A percentile compares a stretch with the other conserved stretches of the same genome.
These are phyloP conservation scores for Eutolmus rufibarbis DNA, from an alignment of 2,888 invertebrate species.

Conservation along the genomic window DNA sequence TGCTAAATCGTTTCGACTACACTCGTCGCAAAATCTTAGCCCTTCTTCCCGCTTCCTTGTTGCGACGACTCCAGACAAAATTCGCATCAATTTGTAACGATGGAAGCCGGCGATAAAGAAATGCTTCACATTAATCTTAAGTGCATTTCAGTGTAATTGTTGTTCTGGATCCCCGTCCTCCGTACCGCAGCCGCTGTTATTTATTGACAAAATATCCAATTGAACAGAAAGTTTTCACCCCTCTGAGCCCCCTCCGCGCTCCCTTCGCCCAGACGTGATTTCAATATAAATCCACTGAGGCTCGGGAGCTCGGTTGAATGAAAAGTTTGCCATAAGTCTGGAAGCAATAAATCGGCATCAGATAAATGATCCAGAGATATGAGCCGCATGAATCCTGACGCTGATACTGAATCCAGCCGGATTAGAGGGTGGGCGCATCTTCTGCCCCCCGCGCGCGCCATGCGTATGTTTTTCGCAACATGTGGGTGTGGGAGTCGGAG, in stretches of 20 bases:
- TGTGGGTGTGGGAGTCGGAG: background rate
- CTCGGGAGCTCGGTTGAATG: conserved; percentile 1
- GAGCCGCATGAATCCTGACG: conserved; percentile 31
- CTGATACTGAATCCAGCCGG: background rate
- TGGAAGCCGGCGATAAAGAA: background rate
- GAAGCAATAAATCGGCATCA: conserved; percentile 38
- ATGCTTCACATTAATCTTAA: background rate
- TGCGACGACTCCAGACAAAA: background rate
- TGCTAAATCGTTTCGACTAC: background rate
- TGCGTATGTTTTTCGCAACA: conserved; percentile 5
- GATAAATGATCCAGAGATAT: conserved; percentile 41
- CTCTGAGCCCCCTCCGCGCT: no score
- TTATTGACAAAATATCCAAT: conserved; percentile 18
- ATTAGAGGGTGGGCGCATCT: background rate
- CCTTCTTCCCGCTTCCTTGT: background rate
- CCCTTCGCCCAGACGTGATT: background rate
- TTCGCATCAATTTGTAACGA: conserved; percentile 3
- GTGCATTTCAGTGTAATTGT: conserved; percentile 30
- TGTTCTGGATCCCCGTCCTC: background rate
- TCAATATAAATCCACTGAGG: background rate
- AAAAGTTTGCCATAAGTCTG: conserved; percentile 34
- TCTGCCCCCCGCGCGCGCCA: background rate
- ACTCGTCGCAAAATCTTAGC: background rate
- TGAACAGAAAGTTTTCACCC: conserved; percentile 24
- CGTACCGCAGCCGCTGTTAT: background rate